phyloP scores from a whole-genome alignment of 2,113 vertebrate species.

The Cercocebus atys region DNA sequence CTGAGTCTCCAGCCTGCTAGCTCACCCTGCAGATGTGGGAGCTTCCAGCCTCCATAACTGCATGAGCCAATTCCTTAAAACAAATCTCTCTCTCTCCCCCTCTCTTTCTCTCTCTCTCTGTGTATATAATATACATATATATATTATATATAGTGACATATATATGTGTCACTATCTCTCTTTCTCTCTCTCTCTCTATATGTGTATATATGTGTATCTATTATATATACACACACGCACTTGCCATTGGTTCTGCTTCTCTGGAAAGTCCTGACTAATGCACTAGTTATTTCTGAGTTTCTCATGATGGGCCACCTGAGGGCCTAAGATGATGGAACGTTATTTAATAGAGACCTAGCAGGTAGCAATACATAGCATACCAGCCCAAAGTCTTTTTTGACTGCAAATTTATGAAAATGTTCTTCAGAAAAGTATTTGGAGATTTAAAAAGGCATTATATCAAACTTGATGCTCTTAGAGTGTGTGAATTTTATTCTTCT shows the following conservation, averaged over 20 bases:
- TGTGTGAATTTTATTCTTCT: constrained; percentile 28
- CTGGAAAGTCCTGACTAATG: background rate
- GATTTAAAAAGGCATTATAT: constrained; percentile 32
- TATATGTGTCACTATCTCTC: no score
- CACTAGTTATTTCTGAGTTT: background rate
- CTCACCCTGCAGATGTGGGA: background rate
- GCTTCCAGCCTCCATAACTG: background rate
- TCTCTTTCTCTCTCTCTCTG: background rate
- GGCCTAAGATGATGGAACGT: background rate
- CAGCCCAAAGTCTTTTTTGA: background rate
- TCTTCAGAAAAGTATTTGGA: constrained; percentile 30
- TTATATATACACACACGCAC: background rate
- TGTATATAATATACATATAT: no score
- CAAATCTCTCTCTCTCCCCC: background rate
- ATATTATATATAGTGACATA: no score
- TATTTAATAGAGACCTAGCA: background rate
- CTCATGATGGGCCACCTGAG: background rate
- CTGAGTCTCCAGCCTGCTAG: background rate
- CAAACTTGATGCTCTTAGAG: background rate
- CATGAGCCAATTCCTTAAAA: background rate
- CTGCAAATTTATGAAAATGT: background rate
- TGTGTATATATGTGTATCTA: background rate
- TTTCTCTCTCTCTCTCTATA: no score
- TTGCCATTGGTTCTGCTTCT: background rate
- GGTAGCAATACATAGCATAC: background rate